Base-by-base conservation (phyloP, 2,113 vertebrate species). In the Ammospiza caudacuta region DNA sequence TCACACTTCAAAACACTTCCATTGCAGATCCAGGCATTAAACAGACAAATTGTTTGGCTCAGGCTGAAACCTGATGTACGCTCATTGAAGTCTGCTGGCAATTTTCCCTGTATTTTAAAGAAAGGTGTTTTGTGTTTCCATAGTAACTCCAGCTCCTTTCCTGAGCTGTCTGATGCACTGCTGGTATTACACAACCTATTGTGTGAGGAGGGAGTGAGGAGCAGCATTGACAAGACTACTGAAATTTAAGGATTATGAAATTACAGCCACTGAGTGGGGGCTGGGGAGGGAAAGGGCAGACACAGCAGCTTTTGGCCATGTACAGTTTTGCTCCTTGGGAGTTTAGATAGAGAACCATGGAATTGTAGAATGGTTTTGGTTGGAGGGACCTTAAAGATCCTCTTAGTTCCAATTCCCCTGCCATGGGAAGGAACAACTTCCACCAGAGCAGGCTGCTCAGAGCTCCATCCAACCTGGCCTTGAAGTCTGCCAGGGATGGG, bases 121-220 rank as follows among this genome's bases (percentile, higher is more conserved):
- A 89, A 92, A 90, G 47, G 72, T 67, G 55, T 51, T 92, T 70
- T 16, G 41, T 47, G 85, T 97, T 89, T 84, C 91, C 89, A 91
- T 78, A 43, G 96, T 28, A 75, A 95, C 92, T 54, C 9, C 7
- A 87, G n/a, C 49, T 85, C 72, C 88, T 88, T 88, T 22, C 59
- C 51, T 0, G 3, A 67, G 73, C 19, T 15, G 51, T 33, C 63
- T 33, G 17, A 35, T 27, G 28, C 9, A 12, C 44, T 43, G 44
- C 18, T 17, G 37, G 39, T 25, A 24, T 83, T 62, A 46, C 47
- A 73, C 72, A 83, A 75, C 46, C 28, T n/a, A 25, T 64, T 67
- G 59, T 62, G 54, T 33, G 73, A 46, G 69, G 58, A 39, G 37
- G 4, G 66, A 73, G 67, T 20, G 47, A 63, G 68, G 5, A 68